These are phyloP conservation scores for Dryococelus australis DNA, from an alignment of 2,888 invertebrate genomes.

Conservation along the genomic window DNA sequence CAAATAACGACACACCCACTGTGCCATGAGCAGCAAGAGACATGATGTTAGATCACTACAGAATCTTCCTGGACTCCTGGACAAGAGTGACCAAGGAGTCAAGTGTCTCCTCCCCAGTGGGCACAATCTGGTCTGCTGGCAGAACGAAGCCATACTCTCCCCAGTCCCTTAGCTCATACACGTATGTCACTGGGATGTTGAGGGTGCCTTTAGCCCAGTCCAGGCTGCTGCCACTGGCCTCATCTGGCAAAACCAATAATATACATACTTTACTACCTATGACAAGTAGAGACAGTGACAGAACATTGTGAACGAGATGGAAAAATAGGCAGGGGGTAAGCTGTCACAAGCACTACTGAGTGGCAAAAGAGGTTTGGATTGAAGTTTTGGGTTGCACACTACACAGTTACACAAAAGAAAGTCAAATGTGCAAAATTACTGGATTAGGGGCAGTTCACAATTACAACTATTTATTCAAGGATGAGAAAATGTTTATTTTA, in stretches of 20 bases:
- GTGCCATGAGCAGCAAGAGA: too few relatives aligned
- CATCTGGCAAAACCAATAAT: conserved; percentile 46
- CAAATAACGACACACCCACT: not conserved
- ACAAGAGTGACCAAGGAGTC: conserved; percentile 56
- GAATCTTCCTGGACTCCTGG: not conserved
- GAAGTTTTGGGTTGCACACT: too few relatives aligned
- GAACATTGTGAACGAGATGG: too few relatives aligned
- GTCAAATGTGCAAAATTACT: too few relatives aligned
- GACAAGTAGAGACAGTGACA: too few relatives aligned
- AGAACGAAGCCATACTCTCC: conserved; percentile 71
- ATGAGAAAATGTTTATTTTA: too few relatives aligned
- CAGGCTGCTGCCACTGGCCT: conserved; percentile 70
- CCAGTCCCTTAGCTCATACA: conserved; percentile 74
- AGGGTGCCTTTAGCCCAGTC: conserved; percentile 80
- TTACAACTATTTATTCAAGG: too few relatives aligned
- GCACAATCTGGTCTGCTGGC: conserved; percentile 69
- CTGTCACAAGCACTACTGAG: too few relatives aligned
- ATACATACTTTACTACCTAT: not conserved
- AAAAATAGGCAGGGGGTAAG: too few relatives aligned
- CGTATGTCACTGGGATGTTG: conserved; percentile 71
- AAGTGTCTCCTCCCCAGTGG: conserved; percentile 69
- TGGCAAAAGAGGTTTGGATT: too few relatives aligned
- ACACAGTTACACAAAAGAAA: too few relatives aligned
- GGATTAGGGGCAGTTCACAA: too few relatives aligned
- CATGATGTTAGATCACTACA: not conserved